Conservation (phyloP, 2,888 invertebrate species). For the Pelosia muscerda region DNA sequence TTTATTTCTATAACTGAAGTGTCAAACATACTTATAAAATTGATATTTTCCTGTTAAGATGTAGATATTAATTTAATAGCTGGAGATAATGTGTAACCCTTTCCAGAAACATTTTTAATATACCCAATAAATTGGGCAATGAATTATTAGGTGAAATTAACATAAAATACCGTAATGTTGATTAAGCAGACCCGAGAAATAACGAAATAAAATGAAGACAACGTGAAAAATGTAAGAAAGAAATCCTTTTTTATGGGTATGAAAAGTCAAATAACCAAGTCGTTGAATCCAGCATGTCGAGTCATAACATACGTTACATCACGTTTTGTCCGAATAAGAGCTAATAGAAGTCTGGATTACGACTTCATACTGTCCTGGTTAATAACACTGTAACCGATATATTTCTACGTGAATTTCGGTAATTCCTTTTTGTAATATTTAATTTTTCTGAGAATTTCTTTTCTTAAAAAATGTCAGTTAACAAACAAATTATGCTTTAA, state of each 20-base stretch:
- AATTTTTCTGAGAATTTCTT: too few species aligned
- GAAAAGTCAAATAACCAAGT: conserved; percentile 43
- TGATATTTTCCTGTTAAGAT: conserved; percentile 29
- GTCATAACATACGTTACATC: conserved; percentile 37
- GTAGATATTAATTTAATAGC: conserved; percentile 24
- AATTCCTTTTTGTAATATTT: too few species aligned
- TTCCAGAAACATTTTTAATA: not conserved
- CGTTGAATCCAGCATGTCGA: conserved; percentile 39
- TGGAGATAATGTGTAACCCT: conserved; percentile 1
- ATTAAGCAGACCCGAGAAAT: too few species aligned
- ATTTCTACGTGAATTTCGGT: not conserved
- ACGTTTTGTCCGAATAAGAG: conserved; percentile 44
- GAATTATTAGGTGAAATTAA: too few species aligned
- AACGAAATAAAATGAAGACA: not conserved
- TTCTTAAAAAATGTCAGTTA: too few species aligned
- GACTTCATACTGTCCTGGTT: conserved; percentile 32
- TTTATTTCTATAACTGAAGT: conserved; percentile 16
- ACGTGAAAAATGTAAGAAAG: not conserved
- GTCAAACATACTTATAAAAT: conserved; percentile 47
- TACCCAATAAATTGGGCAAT: too few species aligned
- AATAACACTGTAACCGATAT: conserved; percentile 29
- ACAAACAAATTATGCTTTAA: too few species aligned
- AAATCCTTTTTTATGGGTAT: conserved; percentile 19
- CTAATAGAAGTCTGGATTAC: conserved; percentile 30
- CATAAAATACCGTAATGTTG: too few species aligned